Base-by-base conservation (phyloP, 2,888 invertebrate genomes). In the Athetis lepigone region DNA sequence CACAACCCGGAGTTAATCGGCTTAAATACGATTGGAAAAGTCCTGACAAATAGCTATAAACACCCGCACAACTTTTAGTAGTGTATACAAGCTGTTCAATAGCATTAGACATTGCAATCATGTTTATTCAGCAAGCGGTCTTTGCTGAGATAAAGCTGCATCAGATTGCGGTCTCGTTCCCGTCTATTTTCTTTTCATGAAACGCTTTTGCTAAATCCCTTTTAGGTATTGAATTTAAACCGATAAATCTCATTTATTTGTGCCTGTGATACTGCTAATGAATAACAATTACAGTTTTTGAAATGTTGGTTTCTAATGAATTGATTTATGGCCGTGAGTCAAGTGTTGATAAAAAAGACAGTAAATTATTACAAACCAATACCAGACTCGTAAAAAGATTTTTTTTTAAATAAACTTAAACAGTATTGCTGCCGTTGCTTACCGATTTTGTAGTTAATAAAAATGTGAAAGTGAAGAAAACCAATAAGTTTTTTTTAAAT, bases 51-150 rank as follows among this genome's bases (percentile, higher is more conserved):
- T 51, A 40, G 9, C 8, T 65, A 42, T 21, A 29, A 23, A 45
- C 25, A 33, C 33, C 33, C 11, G 45, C n/a, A 29, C 9, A 27
- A 27, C 11, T 49, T 55, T 74, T 76, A 77, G 63, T 80, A 77
- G 70, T 80, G 79, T 85, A 75, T 79, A 74, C 39, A 51, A 51
- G 16, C 40, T 52, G 65, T 36, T 64, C 76, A 75, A 74, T 79
- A 63, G 73, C 61, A 70, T 79, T 81, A 80, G 75, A 74, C 62
- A 75, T 79, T 80, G 81, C 80, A 80, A 70, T 83, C 80, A 86
- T 85, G 81, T 88, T 87, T 88, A 88, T 87, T 85, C 85, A 87
- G 80, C 73, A 61, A 59, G 52, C 37, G 75, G 81, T 71, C 77
- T 83, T 80, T 70, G 80, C 69, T 50, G 62, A 62, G 80, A 82